These are phyloP conservation scores for Lycopodina hypogea DNA, from an alignment of 37 sponge, comb jelly and placozoan genomes.

Conservation along the genomic window DNA sequence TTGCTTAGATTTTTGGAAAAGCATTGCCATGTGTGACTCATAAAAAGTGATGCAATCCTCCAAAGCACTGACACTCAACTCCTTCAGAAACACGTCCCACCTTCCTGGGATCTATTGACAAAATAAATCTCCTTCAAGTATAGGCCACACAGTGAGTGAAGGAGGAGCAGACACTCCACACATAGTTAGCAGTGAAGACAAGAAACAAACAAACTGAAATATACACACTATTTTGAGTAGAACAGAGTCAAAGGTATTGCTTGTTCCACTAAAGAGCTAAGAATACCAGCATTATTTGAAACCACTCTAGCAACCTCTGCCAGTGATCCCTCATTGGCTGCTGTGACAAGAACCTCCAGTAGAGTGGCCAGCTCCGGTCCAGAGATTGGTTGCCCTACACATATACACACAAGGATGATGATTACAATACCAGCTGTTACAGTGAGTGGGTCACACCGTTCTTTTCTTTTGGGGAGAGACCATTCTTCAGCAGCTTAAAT, in stretches of 20 bases:
- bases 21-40: slow-evolving; percentile 64
- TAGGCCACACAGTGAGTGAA: background rate
- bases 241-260: background rate
- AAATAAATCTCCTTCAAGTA: background rate
- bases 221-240: too few relatives aligned
- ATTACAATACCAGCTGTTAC: background rate
- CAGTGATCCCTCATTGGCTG: slow-evolving; percentile 90
- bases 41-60: slow-evolving; percentile 80
- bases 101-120: slow-evolving; percentile 60
- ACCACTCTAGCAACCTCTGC: slow-evolving; percentile 49
- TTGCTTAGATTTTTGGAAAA: slow-evolving; percentile 35
- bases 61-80: slow-evolving; percentile 57
- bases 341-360: slow-evolving; percentile 75
- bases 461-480: slow-evolving; percentile 78
- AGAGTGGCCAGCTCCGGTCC: slow-evolving; percentile 88
- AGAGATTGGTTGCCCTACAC: slow-evolving; percentile 62
- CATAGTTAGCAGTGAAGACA: background rate
- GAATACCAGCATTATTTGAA: too few relatives aligned
- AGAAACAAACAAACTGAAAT: background rate
- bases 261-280: too few relatives aligned
- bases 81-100: slow-evolving; percentile 72
- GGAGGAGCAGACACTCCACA: background rate
- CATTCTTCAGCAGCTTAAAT: slow-evolving; percentile 30
- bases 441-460: slow-evolving; percentile 54
- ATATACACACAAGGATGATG: background rate